phyloP scores from a whole-genome alignment of 92 coral and sea anemone species.

The Plumapathes pennacea region DNA sequence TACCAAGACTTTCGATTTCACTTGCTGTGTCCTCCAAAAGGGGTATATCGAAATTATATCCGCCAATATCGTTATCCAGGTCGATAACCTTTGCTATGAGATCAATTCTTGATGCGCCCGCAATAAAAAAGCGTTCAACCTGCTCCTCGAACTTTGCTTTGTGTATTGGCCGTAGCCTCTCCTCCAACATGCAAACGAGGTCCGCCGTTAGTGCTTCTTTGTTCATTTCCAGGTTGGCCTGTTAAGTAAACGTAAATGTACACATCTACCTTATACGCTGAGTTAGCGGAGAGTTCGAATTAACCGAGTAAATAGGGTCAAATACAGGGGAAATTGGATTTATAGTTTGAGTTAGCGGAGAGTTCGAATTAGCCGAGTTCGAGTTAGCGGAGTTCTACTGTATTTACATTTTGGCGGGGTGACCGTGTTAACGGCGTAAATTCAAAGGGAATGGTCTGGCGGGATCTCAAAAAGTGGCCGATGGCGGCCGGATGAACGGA shows the following conservation, averaged over 20 bases:
- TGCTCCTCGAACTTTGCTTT: conserved; percentile 28
- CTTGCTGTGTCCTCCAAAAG: conserved; percentile 4
- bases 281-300: not conserved
- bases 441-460: too few species aligned
- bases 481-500: too few species aligned
- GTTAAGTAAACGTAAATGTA: too few species aligned
- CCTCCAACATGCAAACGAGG: conserved; percentile 14
- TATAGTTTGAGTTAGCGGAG: too few species aligned
- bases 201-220: conserved; percentile 18
- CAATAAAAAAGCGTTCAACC: conserved; percentile 15
- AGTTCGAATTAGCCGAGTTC: too few species aligned
- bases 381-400: too few species aligned
- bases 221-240: conserved; percentile 39
- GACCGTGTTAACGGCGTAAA: too few species aligned
- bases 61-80: conserved; percentile 28
- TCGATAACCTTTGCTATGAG: conserved; percentile 37
- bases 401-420: too few species aligned
- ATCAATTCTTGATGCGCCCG: conserved; percentile 27
- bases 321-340: too few species aligned
- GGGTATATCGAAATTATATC: conserved; percentile 24
- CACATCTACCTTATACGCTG: not conserved
- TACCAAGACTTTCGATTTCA: not conserved
- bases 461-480: too few species aligned
- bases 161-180: not conserved
- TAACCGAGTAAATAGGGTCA: too few species aligned